Evolutionary conservation across 2,888 invertebrate species (phyloP).

Genomic region (Platycheirus rosarum): DNA sequence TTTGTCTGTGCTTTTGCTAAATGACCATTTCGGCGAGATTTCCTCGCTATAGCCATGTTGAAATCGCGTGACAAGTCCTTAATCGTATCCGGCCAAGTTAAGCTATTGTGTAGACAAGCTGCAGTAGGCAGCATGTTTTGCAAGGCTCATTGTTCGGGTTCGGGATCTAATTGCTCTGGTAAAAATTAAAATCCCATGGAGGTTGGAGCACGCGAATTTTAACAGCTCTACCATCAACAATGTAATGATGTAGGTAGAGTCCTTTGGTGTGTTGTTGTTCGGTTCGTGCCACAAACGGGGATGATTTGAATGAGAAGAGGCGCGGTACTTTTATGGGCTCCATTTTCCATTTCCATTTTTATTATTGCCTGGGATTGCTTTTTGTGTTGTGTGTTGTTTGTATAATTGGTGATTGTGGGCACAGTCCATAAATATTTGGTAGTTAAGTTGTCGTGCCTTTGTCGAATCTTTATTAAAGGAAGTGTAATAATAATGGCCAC

Average conservation of each 20-base stretch:
- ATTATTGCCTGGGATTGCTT: slow-evolving; percentile 54
- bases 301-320: slow-evolving; percentile 2
- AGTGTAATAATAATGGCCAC: slow-evolving; percentile 48
- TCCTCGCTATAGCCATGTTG: slow-evolving; percentile 31
- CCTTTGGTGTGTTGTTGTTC: too few species aligned
- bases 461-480: slow-evolving; percentile 63
- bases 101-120: slow-evolving; percentile 48
- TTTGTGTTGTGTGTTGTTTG: slow-evolving; percentile 48
- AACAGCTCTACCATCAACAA: slow-evolving; percentile 27
- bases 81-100: slow-evolving; percentile 63
- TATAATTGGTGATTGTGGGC: slow-evolving; percentile 63
- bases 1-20: slow-evolving; percentile 49
- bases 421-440: slow-evolving; percentile 71
- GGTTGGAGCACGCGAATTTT: slow-evolving; percentile 63
- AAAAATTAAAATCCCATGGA: slow-evolving; percentile 55
- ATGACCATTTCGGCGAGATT: slow-evolving; percentile 51
- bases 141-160: slow-evolving; percentile 57
- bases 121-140: slow-evolving; percentile 16
- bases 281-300: too few species aligned
- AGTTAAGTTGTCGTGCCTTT: slow-evolving; percentile 72
- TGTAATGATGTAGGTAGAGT: not conserved
- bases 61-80: slow-evolving; percentile 68
- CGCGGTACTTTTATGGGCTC: slow-evolving; percentile 39
- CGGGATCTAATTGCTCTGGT: slow-evolving; percentile 63
- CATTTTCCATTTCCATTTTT: slow-evolving; percentile 46